Evolutionary conservation across 2,797 vertebrate species (phyloP).

Genomic region (Coluber constrictor): DNA sequence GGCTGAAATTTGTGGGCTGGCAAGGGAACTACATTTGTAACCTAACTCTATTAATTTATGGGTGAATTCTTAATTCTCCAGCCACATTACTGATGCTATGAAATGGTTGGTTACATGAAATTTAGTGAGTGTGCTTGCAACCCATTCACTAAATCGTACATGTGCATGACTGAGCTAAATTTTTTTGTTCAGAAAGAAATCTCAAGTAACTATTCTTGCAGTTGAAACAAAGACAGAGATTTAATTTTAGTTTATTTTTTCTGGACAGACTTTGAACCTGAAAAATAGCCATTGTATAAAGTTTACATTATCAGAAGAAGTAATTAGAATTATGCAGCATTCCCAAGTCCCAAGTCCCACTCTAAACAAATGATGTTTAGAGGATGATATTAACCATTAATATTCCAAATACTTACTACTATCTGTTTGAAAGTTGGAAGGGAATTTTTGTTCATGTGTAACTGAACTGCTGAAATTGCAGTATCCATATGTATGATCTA

Average conservation of each 20-base stretch:
- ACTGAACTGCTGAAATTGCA: background rate
- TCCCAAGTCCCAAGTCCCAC: background rate
- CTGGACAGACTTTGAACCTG: background rate
- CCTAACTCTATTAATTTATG: background rate
- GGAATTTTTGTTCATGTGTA: background rate
- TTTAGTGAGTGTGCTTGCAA: background rate
- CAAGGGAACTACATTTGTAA: background rate
- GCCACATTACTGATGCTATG: background rate
- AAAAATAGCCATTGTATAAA: background rate
- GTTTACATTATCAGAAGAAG: background rate
- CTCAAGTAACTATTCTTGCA: background rate
- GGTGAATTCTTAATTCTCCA: background rate
- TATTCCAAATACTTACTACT: background rate
- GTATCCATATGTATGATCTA: constrained; percentile 20
- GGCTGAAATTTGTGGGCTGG: background rate
- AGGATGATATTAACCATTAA: background rate
- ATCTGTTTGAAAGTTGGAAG: background rate
- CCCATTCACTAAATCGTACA: background rate
- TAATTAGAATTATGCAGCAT: background rate
- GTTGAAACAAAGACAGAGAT: background rate
- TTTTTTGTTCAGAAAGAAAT: background rate
- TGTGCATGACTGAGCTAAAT: background rate
- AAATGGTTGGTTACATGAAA: background rate
- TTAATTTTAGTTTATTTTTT: background rate
- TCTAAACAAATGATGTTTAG: background rate